These are phyloP conservation scores for Lasioglossum baleicum DNA, from an alignment of 1,140 invertebrate species.

Conservation along the genomic window DNA sequence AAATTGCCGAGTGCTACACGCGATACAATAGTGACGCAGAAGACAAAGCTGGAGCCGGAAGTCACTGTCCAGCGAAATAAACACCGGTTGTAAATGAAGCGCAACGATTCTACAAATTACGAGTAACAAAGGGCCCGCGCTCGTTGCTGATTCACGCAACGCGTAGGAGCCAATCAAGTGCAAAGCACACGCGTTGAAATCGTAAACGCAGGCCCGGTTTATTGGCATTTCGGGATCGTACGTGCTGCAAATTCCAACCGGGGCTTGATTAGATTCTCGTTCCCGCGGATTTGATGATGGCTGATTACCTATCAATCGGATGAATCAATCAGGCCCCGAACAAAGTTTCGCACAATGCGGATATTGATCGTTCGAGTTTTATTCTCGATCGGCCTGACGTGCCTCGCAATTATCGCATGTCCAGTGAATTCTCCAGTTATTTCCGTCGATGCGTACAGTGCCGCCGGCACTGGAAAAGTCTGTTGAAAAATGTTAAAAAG, in stretches of 20 bases:
- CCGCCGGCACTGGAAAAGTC: too few species aligned
- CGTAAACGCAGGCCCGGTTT: conserved; percentile 40
- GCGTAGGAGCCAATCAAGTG: conserved; percentile 42
- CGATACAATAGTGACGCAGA: neutral
- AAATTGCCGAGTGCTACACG: neutral
- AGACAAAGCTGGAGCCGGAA: neutral
- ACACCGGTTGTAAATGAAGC: conserved; percentile 19
- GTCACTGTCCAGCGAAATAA: neutral
- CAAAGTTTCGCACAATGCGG: neutral
- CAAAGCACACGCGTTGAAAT: conserved; percentile 46
- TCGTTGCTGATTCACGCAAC: conserved; percentile 40
- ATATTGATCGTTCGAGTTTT: neutral
- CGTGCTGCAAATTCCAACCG: conserved; percentile 35
- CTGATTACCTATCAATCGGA: conserved; percentile 48
- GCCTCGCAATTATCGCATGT: too few species aligned
- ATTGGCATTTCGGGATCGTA: conserved; percentile 41
- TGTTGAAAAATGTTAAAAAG: too few species aligned
- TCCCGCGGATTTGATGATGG: conserved; percentile 39
- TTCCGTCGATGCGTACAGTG: too few species aligned
- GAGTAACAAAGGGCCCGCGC: conserved; percentile 35
- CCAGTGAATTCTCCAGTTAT: too few species aligned
- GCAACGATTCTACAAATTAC: conserved; percentile 40
- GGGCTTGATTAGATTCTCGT: conserved; percentile 45
- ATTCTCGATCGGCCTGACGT: neutral
- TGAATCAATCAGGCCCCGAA: conserved; percentile 15